Conservation (phyloP, 2,113 vertebrate species). For the Tenrec ecaudatus region DNA sequence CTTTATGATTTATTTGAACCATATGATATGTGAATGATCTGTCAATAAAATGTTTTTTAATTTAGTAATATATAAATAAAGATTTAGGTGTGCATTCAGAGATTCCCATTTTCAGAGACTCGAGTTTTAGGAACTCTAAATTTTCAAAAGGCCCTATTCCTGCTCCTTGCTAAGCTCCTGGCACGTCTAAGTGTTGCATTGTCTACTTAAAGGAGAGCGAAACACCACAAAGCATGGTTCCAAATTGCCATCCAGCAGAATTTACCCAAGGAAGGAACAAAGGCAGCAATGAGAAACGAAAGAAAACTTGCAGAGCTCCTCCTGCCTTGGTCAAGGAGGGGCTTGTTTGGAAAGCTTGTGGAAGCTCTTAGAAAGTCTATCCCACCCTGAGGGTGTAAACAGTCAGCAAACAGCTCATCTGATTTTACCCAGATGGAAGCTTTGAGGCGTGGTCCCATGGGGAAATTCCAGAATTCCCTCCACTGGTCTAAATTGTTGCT, state of each 20-base stretch:
- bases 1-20: no score
- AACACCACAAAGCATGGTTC: neutral
- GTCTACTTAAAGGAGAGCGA: conserved; percentile 20
- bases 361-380: conserved; percentile 52
- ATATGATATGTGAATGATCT: no score
- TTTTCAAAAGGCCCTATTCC: conserved; percentile 61
- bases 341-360: conserved; percentile 66
- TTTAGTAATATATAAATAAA: no score
- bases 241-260: conserved; percentile 40
- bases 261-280: neutral
- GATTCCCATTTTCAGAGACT: conserved; percentile 42
- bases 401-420: conserved; percentile 57
- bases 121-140: conserved; percentile 64
- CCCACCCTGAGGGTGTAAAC: conserved; percentile 60
- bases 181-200: conserved; percentile 29
- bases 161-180: conserved; percentile 53
- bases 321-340: conserved; percentile 40
- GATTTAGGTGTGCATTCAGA: conserved; percentile 12
- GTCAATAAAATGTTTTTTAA: no score
- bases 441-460: conserved; percentile 60
- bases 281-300: neutral
- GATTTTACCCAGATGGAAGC: conserved; percentile 65
- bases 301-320: conserved; percentile 33
- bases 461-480: conserved; percentile 57
- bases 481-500: conserved; percentile 27